Conservation (phyloP, 2,888 invertebrate species). For the Ornithoptera priamus region DNA sequence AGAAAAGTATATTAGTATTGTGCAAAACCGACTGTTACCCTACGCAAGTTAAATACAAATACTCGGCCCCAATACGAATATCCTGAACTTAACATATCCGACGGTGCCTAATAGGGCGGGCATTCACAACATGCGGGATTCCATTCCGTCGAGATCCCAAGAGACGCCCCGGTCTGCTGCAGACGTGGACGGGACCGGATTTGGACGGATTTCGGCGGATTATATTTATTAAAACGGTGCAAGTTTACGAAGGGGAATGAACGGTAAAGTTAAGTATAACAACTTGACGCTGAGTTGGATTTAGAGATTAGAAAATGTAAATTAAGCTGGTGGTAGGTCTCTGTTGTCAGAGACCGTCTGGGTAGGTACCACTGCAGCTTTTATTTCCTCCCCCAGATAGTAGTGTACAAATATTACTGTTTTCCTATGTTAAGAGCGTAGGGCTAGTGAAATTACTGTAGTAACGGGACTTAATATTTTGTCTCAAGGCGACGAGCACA, state of each 20-base stretch:
- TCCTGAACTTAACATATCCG: slow-evolving; percentile 41
- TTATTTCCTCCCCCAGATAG: no score
- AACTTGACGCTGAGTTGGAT: not conserved
- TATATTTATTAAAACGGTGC: slow-evolving; percentile 41
- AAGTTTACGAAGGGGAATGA: slow-evolving; percentile 26
- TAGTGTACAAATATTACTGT: no score
- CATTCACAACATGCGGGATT: slow-evolving; percentile 47
- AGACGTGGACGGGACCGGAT: slow-evolving; percentile 36
- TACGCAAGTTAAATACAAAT: slow-evolving; percentile 27
- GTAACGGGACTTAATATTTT: no score
- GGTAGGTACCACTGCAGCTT: no score
- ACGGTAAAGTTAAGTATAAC: not conserved
- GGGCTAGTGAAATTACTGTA: no score
- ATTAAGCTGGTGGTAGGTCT: not conserved
- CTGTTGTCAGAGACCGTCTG: no score
- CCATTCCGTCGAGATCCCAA: slow-evolving; percentile 37
- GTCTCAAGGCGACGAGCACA: no score
- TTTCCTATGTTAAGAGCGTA: no score
- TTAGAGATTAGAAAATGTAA: slow-evolving; percentile 7
- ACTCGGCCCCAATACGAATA: slow-evolving; percentile 32
- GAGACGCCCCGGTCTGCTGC: slow-evolving; percentile 35
- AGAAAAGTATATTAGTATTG: not conserved
- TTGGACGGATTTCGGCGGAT: slow-evolving; percentile 42
- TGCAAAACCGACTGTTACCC: slow-evolving; percentile 1
- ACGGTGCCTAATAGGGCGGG: slow-evolving; percentile 41